Base-by-base conservation (phyloP, 53 echinoderm and acorn worm genomes). In the Zoroaster sp. region DNA sequence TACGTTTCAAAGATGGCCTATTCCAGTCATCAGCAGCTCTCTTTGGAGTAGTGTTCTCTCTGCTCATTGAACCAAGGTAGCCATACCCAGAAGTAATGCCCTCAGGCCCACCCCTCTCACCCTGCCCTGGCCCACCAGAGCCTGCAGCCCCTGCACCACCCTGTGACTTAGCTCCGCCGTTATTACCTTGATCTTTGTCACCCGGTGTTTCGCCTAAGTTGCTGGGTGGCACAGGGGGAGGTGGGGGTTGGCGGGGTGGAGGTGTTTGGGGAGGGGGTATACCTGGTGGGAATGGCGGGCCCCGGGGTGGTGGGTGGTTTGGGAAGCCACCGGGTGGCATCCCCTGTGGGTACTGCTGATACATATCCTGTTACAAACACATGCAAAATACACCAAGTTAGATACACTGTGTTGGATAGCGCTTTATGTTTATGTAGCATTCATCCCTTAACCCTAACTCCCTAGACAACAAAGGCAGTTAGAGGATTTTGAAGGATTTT, bases 191-290 rank as follows among this genome's bases (percentile, higher is more conserved):
- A 67, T 39, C 74, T 23, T 66, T 66, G 38, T 68, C 41, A 32
- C 75, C 75, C 31, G 66, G 39, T 15, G 66, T 31, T 66, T 81
- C 42, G 66, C 67, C 81, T 59, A 81, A 66, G 66, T 43, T 41
- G 68, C 30, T 18, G 68, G 67, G 42, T 37, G 66, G 81, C 14
- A 14, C 20, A 32, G 81, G n/a, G 33, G 81, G 81, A 13, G 66
- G 81, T 30, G 81, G 81, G 7, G 81, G 81, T 13, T 81, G 72
- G 25, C 65, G 74, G 23, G 87, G 78, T 36, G 82, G 75, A 35
- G 93, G 90, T 40, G 87, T 87, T 38, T 71, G 65, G n/a, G 90
- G 87, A 10, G 87, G 93, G 51, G 88, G 83, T 4, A 66, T 32
- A 35, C 67, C 47, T 2, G 66, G 77, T 14, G 77, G 88, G 43